A percentile compares a stretch with the other conserved stretches of the same genome.
Evolutionary conservation across 1,140 invertebrate species (phyloP).

Genomic region (Euglossa dilemma): DNA sequence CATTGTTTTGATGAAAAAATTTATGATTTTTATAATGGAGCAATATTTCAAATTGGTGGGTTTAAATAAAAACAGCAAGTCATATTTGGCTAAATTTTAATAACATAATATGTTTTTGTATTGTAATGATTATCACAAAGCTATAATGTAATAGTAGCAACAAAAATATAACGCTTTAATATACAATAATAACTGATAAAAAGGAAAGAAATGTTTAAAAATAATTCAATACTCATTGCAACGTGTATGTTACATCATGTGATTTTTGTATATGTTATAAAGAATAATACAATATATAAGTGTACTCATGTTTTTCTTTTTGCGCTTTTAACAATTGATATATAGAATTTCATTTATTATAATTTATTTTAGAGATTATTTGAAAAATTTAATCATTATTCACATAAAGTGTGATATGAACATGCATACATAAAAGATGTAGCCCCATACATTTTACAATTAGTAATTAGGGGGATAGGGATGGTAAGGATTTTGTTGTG

Average conservation of each 20-base stretch:
- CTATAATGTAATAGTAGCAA: slow-evolving; percentile 32
- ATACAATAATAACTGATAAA: slow-evolving; percentile 21
- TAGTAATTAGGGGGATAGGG: slow-evolving; percentile 63
- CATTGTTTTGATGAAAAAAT: not conserved
- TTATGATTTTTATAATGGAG: slow-evolving; percentile 4
- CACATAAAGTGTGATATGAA: slow-evolving; percentile 25
- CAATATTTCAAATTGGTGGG: slow-evolving; percentile 60
- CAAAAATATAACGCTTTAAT: slow-evolving; percentile 42
- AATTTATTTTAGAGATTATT: not conserved
- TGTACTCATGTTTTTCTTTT: not conserved
- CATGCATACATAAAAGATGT: slow-evolving; percentile 16
- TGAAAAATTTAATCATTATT: not conserved
- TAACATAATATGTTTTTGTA: slow-evolving; percentile 47
- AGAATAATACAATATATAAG: slow-evolving; percentile 8
- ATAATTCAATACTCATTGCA: slow-evolving; percentile 9
- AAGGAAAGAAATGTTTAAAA: slow-evolving; percentile 16
- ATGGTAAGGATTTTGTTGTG: slow-evolving; percentile 62
- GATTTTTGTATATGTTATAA: not conserved
- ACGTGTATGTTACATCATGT: slow-evolving; percentile 22
- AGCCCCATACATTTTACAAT: slow-evolving; percentile 12
- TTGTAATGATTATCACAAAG: slow-evolving; percentile 47
- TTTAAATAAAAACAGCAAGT: slow-evolving; percentile 74
- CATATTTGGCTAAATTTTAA: slow-evolving; percentile 68
- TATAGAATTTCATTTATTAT: not conserved
- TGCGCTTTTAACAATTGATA: not conserved